A percentile compares a stretch with the other conserved stretches of the same genome.
These are phyloP conservation scores for Meandrusa payeni DNA, from an alignment of 2,888 invertebrate species.

Conservation along the genomic window DNA sequence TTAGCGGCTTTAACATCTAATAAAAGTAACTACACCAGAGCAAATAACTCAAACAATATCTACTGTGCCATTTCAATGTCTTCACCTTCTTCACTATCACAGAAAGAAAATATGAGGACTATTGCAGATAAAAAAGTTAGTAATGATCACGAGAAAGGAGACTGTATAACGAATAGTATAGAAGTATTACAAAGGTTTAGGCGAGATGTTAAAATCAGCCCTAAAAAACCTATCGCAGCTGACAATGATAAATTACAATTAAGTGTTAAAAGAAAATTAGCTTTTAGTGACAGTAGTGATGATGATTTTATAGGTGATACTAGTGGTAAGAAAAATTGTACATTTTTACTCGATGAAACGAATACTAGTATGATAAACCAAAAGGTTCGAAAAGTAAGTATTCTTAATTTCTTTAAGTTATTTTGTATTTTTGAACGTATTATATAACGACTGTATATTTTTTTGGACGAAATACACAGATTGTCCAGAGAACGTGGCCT, in stretches of 20 bases:
- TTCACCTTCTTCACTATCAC: slow-evolving; percentile 37
- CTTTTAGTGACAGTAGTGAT: slow-evolving; percentile 59
- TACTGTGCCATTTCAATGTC: slow-evolving; percentile 39
- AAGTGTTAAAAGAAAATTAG: slow-evolving; percentile 38
- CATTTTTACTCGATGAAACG: too few species aligned
- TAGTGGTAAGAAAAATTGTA: too few species aligned
- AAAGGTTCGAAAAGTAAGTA: slow-evolving; percentile 57
- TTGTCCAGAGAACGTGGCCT: too few species aligned
- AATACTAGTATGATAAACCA: slow-evolving; percentile 43
- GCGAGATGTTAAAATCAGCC: slow-evolving; percentile 42
- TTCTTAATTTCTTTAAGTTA: too few species aligned
- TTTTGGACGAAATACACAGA: too few species aligned
- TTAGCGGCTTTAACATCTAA: slow-evolving; percentile 50
- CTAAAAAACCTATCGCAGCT: slow-evolving; percentile 35
- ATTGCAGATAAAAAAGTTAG: slow-evolving; percentile 12
- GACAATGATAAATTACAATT: slow-evolving; percentile 31
- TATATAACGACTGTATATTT: too few species aligned
- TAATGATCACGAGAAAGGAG: slow-evolving; percentile 29
- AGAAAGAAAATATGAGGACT: slow-evolving; percentile 52
- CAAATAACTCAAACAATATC: slow-evolving; percentile 36
- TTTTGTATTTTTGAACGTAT: too few species aligned
- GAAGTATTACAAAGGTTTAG: slow-evolving; percentile 54
- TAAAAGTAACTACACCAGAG: slow-evolving; percentile 35
- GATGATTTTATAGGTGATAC: slow-evolving; percentile 62
- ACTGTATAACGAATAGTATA: slow-evolving; percentile 32